Evolutionary conservation across 2,113 vertebrate species (phyloP), one percentile per base, ranked within the genome.

Genomic region (Tympanuchus pallidicinctus): DNA sequence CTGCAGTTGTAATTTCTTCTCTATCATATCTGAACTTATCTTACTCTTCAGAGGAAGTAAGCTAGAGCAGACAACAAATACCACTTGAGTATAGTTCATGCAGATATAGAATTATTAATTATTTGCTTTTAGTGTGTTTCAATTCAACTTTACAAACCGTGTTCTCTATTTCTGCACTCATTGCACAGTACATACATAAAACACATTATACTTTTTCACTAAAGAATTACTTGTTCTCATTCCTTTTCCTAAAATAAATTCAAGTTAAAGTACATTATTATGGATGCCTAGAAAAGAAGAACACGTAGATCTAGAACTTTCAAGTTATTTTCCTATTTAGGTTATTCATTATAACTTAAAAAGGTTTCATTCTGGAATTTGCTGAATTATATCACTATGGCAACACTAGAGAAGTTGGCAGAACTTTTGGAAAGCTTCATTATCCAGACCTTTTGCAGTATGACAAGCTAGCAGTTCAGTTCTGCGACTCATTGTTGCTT

Each of bases 241-340:
- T 93, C 45, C 34, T 82, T 82, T 67, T 54, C 69, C 65, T 83
- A 86, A 95, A 92, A 92, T 78, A 94, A 82, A 89, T 64, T 54
- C 45, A 80, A 64, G 45, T 76, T 85, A 48, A 92, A 73, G 70
- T 64, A 83, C 50, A 77, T 78, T 45, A 60, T 89, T 92, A 89
- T 45, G 52, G 30, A 63, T 69, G 82, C 65, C 91, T 88, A 86
- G 52, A 73, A 91, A 92, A 91, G 42, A 7, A 80, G 87, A 93
- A 94, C 64, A 64, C 0, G 1, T 8, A 85, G 60, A 87, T 71
- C 78, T 70, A 76, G 67, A 89, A 88, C 78, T 85, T 93, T 50
- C 59, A 90, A 90, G 27, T 13, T 82, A 76, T 72, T 89, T 86
- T 56, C 21, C 59, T 65, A 88, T 81, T 80, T 47, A 91, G 86